phyloP scores from a whole-genome alignment of 2,797 vertebrate species.

The Rhinophrynus dorsalis region DNA sequence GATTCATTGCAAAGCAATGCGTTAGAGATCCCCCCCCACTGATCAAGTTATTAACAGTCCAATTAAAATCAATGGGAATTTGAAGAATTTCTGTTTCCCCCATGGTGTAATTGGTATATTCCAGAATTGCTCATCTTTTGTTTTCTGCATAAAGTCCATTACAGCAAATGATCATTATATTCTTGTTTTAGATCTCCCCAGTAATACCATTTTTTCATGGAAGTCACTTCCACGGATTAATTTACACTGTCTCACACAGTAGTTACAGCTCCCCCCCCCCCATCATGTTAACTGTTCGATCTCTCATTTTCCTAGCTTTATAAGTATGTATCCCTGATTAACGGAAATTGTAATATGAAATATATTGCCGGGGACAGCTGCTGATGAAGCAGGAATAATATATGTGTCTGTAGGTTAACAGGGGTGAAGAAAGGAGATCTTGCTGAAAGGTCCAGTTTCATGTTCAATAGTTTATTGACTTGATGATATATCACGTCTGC shows the following conservation, averaged over 20 bases:
- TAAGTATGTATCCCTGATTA: conserved; percentile 56
- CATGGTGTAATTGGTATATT: too few relatives aligned
- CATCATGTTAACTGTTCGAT: conserved; percentile 54
- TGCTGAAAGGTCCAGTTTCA: conserved; percentile 61
- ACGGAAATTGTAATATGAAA: conserved; percentile 64
- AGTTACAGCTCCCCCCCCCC: conserved; percentile 20
- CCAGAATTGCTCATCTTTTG: too few relatives aligned
- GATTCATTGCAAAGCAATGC: too few relatives aligned
- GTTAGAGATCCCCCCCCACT: too few relatives aligned
- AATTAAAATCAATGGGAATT: too few relatives aligned
- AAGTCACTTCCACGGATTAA: conserved; percentile 23
- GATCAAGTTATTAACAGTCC: too few relatives aligned
- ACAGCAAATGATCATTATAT: conserved; percentile 2
- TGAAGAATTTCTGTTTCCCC: too few relatives aligned
- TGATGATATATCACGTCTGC: conserved; percentile 61
- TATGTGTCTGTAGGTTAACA: conserved; percentile 56
- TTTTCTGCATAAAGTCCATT: too few relatives aligned
- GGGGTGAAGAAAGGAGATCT: conserved; percentile 47
- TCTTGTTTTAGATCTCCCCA: conserved; percentile 22
- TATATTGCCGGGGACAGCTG: conserved; percentile 57
- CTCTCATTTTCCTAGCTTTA: conserved; percentile 58
- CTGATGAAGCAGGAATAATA: conserved; percentile 62
- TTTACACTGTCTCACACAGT: conserved; percentile 7
- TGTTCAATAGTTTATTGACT: conserved; percentile 64
- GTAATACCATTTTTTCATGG: conserved; percentile 20